Percentiles rank a stretch among this genome's conserved stretches.
phyloP scores from a whole-genome alignment of 2,888 invertebrate species.

The Dexiosoma caninum region DNA sequence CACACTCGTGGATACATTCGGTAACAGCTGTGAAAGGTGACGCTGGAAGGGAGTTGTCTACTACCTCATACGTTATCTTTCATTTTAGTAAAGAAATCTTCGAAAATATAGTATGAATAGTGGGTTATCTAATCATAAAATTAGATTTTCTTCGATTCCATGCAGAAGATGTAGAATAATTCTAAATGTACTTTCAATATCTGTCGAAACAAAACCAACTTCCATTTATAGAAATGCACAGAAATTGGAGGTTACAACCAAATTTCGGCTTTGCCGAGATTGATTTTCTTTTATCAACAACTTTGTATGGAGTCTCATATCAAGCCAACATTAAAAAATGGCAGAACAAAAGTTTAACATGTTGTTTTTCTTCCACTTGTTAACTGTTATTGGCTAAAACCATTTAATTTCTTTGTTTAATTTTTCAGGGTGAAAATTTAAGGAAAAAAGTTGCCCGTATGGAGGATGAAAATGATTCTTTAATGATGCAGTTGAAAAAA shows the following conservation, averaged over 20 bases:
- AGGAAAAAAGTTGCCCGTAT: constrained; percentile 93
- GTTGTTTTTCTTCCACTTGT: constrained; percentile 21
- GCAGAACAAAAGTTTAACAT: constrained; percentile 33
- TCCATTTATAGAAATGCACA: too few relatives aligned
- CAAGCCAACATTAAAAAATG: constrained; percentile 9
- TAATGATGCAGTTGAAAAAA: constrained; percentile 96
- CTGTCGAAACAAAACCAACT: too few relatives aligned
- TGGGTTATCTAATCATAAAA: too few relatives aligned
- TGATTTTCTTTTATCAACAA: background rate
- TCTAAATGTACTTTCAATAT: too few relatives aligned
- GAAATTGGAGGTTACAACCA: background rate
- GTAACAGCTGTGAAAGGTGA: too few relatives aligned
- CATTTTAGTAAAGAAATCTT: too few relatives aligned
- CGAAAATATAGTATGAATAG: too few relatives aligned
- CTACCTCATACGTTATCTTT: too few relatives aligned
- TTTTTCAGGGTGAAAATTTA: constrained; percentile 88
- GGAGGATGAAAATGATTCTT: constrained; percentile 97
- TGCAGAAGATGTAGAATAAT: too few relatives aligned
- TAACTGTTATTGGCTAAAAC: constrained; percentile 52
- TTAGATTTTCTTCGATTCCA: too few relatives aligned
- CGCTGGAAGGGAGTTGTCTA: too few relatives aligned
- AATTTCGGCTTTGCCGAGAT: background rate
- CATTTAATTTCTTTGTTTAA: constrained; percentile 57
- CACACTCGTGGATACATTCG: too few relatives aligned
- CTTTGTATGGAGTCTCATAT: constrained; percentile 10